Evolutionary conservation across 2,797 vertebrate species (phyloP), one percentile per base, ranked within the genome.

Genomic region (Mionectes olivaceus): DNA sequence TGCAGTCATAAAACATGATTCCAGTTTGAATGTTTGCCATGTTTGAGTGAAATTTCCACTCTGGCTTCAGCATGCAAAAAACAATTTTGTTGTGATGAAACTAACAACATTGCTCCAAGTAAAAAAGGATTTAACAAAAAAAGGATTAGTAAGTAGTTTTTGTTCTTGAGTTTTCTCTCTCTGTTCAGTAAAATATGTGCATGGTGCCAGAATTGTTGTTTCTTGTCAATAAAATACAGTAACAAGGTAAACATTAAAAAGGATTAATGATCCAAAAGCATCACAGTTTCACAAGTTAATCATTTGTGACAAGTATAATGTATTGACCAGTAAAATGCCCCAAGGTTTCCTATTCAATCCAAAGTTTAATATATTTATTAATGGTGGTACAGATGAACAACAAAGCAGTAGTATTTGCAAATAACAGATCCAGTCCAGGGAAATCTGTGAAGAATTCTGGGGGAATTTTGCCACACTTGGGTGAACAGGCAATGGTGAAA

Each of bases 251-350:
- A 91, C 27, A 71, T 89, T 87, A 78, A 81, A 94, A 83, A 83
- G 47, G 63, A 92, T 83, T 91, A 93, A 88, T 50, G 84, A 93
- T 68, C 69, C 82, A 39, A 91, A 89, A 89, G 50, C 32, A 76
- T 92, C 73, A 55, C 6, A 28, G n/a, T 78, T 92, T 93, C 64
- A 70, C 53, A 65, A 91, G 79, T 57, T 83, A 93, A 87, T 93
- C 0, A 92, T 71, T 90, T 86, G 84, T 86, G 89, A 87, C 75
- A 93, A 47, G n/a, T 78, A 47, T 83, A 91, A 94, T 55, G 11
- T 78, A 94, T 76, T 92, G 94, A 95, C 84, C 82, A 91, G 68
- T 69, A 81, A 91, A 95, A 89, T 52, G 76, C 76, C 61, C 50
- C 65, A 49, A 94, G 89, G 76, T 83, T 93, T 85, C 61, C 44